Conservation (phyloP, 2,797 vertebrate genomes). For the Lepilemur septentrionalis region DNA sequence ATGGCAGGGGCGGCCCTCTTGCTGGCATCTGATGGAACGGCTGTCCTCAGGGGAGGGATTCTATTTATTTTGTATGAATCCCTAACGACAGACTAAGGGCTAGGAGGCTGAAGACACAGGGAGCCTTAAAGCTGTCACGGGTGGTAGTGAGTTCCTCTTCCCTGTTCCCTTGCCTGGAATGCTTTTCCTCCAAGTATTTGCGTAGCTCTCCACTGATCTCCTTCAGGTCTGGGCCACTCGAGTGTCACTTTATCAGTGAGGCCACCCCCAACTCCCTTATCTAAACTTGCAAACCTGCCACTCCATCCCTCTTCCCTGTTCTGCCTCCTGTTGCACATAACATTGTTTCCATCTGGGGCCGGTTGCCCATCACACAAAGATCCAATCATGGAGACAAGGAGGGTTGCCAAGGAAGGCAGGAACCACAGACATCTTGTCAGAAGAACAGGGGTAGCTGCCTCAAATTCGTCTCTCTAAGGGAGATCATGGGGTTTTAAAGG, state of each 20-base stretch:
- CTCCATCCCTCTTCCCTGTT: background rate
- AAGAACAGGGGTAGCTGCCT: no score
- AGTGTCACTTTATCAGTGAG: background rate
- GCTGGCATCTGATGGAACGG: background rate
- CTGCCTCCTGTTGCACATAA: background rate
- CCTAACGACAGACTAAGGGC: background rate
- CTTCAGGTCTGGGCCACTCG: background rate
- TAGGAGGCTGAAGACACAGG: background rate
- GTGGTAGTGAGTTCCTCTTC: background rate
- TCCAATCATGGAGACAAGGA: no score
- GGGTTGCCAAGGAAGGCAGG: no score
- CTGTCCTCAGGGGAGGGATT: background rate
- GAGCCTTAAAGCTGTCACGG: background rate
- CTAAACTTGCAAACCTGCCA: background rate
- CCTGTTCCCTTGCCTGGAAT: background rate
- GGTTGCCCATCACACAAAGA: no score
- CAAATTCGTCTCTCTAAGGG: no score
- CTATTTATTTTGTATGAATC: background rate
- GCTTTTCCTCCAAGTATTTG: background rate
- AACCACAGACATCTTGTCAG: no score
- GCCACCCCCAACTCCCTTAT: background rate
- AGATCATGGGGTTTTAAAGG: no score
- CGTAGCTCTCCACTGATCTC: background rate
- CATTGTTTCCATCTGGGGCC: no score
- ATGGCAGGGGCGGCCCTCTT: background rate